Base-by-base conservation (phyloP, 2,888 invertebrate genomes). In the Volucella zonaria region DNA sequence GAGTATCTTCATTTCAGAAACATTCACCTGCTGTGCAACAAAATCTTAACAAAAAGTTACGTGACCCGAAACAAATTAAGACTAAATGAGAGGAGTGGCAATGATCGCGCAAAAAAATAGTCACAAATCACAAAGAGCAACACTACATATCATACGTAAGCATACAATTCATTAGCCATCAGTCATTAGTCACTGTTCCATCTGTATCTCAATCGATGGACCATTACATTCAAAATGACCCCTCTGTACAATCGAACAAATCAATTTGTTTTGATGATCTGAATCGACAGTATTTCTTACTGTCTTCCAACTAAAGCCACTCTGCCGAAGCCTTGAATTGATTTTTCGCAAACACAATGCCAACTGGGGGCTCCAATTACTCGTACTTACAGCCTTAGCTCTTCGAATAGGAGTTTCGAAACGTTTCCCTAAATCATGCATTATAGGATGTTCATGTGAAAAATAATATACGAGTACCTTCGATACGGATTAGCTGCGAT, bases 251-350 rank as follows among this genome's bases (percentile, higher is more conserved):
- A 54, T 18, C 12, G 8, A 31, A 15, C 8, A 23, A 54, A 56
- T 31, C 8, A 56, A 54, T 18, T 31, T 54, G n/a, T 56, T 56
- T 56, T 38, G 31, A 56, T 56, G 56, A 56, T 56, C 56, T 31
- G 56, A 38, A 56, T 56, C 31, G 38, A 38, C 31, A 31, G 56
- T 56, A 38, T 56, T n/a, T 38, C 38, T 38, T n/a, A 38, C 56
- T 38, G 31, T 56, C 38, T n/a, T 56, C 38, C 14, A n/a, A 38
- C 8, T 38, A n/a, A 14, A n/a, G 14, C 56, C n/a, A 49, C 56
- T n/a, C n/a, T 23, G 8, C 56, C 31, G 6, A 31, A 56, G 31
- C 56, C 56, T 56, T 56, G 56, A 31, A 56, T 56, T 56, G 56
- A 54, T 54, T 54, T 31, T 11, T 54, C 31, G 56, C 38, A 3